These are phyloP conservation scores for Tokudaia tokunoshimensis DNA, from an alignment of 2,797 vertebrate species.

Conservation along the genomic window DNA sequence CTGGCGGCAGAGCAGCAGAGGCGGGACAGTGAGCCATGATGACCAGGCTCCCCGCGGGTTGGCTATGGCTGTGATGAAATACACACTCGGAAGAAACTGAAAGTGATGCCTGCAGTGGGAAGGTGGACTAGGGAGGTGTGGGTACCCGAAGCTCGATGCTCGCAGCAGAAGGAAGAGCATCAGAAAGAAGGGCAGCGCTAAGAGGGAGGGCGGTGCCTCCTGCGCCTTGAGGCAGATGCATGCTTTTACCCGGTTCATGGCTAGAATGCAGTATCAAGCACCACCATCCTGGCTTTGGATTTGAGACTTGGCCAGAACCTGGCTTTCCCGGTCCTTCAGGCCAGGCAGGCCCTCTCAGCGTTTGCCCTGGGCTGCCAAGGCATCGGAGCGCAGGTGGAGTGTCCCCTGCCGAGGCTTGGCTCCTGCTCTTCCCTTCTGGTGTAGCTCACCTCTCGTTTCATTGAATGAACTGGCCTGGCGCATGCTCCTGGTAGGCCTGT, in stretches of 20 bases:
- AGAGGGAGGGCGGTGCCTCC: too few relatives aligned
- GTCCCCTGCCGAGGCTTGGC: background rate
- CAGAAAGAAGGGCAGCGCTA: background rate
- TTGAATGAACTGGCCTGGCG: background rate
- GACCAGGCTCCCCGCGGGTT: rapidly evolving
- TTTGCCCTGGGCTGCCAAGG: background rate
- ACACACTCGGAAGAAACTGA: background rate
- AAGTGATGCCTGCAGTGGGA: background rate
- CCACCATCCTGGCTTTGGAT: background rate
- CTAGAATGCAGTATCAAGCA: background rate
- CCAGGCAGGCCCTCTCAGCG: background rate
- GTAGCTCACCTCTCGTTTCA: background rate
- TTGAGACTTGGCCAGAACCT: background rate
- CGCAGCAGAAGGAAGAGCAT: background rate
- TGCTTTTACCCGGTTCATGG: background rate
- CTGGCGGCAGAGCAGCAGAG: background rate
- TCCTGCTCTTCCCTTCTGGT: rapidly evolving
- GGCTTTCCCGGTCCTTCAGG: background rate
- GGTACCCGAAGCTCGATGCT: background rate
- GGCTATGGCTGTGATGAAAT: background rate
- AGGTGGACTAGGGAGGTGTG: rapidly evolving
- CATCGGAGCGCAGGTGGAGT: background rate
- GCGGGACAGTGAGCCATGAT: rapidly evolving
- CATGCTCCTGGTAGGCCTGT: background rate
- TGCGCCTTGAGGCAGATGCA: background rate